phyloP scores from a whole-genome alignment of 2,888 invertebrate genomes.

The Tanypteryx hageni region DNA sequence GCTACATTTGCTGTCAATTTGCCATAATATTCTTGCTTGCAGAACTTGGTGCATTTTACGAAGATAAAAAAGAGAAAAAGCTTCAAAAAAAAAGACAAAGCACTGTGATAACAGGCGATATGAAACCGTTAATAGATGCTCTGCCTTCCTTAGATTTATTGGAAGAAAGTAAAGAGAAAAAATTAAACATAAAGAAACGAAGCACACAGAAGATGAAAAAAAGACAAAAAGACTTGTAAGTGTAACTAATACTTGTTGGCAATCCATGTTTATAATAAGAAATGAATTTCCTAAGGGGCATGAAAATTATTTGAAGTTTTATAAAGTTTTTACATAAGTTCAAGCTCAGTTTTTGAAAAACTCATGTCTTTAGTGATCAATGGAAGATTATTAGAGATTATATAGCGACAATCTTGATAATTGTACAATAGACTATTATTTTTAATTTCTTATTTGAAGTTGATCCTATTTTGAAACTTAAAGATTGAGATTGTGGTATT shows the following conservation, averaged over 20 bases:
- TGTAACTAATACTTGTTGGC: neutral
- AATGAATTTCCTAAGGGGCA: neutral
- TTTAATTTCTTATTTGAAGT: too few relatives aligned
- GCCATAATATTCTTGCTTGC: neutral
- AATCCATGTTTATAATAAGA: neutral
- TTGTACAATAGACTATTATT: too few relatives aligned
- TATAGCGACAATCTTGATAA: too few relatives aligned
- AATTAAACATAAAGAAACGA: constrained; percentile 11
- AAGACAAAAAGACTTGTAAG: constrained; percentile 37
- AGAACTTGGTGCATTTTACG: constrained; percentile 64
- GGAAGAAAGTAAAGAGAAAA: neutral
- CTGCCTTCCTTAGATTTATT: constrained; percentile 40
- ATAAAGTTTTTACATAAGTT: neutral
- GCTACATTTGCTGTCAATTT: neutral
- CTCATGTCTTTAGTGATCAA: neutral
- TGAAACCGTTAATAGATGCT: constrained; percentile 65
- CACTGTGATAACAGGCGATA: constrained; percentile 66
- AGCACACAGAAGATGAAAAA: constrained; percentile 44
- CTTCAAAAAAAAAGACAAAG: constrained; percentile 55
- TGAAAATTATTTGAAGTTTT: too few relatives aligned
- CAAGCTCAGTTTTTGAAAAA: neutral
- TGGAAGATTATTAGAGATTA: too few relatives aligned
- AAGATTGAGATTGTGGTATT: too few relatives aligned
- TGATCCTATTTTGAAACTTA: too few relatives aligned
- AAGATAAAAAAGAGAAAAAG: constrained; percentile 36